A percentile compares a stretch with the other conserved stretches of the same genome.
Evolutionary conservation across 2,888 invertebrate species (phyloP).

Genomic region (Rhagophthalmus giganteus): DNA sequence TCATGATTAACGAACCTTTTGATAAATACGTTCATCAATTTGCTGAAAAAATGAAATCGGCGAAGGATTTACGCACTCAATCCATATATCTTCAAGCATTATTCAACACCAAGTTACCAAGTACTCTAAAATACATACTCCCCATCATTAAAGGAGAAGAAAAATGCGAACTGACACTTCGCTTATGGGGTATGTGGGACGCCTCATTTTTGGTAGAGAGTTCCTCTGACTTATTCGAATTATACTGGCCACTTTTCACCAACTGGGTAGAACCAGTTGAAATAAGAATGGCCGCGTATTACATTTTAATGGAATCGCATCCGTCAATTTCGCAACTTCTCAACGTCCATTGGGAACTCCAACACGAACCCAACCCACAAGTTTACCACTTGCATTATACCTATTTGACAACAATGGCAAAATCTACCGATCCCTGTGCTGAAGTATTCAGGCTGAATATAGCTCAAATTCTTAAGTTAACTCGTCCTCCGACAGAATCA

Average conservation of each 20-base stretch:
- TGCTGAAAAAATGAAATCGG: too few relatives aligned
- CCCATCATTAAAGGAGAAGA: too few relatives aligned
- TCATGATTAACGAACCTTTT: too few relatives aligned
- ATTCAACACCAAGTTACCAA: constrained; percentile 18
- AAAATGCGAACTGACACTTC: too few relatives aligned
- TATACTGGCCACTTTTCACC: constrained; percentile 20
- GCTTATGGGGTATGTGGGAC: too few relatives aligned
- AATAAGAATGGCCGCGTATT: constrained; percentile 13
- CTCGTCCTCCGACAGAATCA: constrained; percentile 40
- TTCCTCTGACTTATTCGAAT: too few relatives aligned
- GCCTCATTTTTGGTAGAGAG: too few relatives aligned
- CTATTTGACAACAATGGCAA: constrained; percentile 7
- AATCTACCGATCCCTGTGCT: constrained; percentile 52
- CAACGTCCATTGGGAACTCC: constrained; percentile 14
- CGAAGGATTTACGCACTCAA: constrained; percentile 35
- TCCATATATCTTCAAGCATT: constrained; percentile 42
- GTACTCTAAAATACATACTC: too few relatives aligned
- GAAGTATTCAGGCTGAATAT: constrained; percentile 43
- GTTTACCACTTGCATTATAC: constrained; percentile 18
- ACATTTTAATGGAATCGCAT: constrained; percentile 14
- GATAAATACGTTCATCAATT: too few relatives aligned
- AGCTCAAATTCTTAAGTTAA: constrained; percentile 49
- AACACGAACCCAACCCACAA: constrained; percentile 9
- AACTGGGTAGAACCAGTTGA: constrained; percentile 7
- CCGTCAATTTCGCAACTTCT: constrained; percentile 13